These are phyloP conservation scores for Nyctibius bracteatus DNA, from an alignment of 2,113 vertebrate genomes.

Conservation along the genomic window DNA sequence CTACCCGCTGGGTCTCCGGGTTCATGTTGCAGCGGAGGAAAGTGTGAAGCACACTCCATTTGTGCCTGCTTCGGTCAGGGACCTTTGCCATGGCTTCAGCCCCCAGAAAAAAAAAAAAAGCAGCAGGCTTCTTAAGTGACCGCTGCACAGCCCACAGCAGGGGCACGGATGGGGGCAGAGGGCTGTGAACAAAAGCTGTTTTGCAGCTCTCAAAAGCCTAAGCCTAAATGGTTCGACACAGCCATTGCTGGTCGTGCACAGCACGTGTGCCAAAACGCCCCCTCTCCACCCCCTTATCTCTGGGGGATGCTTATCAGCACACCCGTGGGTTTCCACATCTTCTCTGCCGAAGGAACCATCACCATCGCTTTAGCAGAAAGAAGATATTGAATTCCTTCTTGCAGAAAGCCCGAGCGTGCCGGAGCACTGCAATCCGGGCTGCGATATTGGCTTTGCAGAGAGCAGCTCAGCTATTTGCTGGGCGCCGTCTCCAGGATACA, in stretches of 20 bases:
- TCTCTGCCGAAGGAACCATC: neutral
- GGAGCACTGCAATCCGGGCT: slow-evolving; percentile 28
- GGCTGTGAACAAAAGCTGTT: neutral
- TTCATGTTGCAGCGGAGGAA: slow-evolving; percentile 94
- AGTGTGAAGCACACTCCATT: slow-evolving; percentile 78
- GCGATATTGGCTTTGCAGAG: slow-evolving; percentile 38
- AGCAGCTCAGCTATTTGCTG: slow-evolving; percentile 63
- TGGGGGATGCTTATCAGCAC: neutral
- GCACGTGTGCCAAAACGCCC: slow-evolving; percentile 23
- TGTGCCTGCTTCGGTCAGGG: slow-evolving; percentile 75
- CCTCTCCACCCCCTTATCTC: slow-evolving; percentile 25
- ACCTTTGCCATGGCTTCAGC: slow-evolving; percentile 75
- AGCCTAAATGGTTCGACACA: neutral
- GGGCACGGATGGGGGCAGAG: neutral
- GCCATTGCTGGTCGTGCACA: neutral
- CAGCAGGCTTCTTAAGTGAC: neutral
- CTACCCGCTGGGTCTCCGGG: slow-evolving; percentile 90
- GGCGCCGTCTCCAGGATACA: slow-evolving; percentile 68
- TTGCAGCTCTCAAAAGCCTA: slow-evolving; percentile 4
- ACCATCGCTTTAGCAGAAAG: neutral
- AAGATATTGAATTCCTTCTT: neutral
- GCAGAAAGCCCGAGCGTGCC: neutral
- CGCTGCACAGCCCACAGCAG: neutral
- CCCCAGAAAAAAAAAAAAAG: neutral
- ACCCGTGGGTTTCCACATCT: neutral